These are phyloP conservation scores for Vipera ursinii DNA, from an alignment of 2,797 vertebrate genomes.

Conservation along the genomic window DNA sequence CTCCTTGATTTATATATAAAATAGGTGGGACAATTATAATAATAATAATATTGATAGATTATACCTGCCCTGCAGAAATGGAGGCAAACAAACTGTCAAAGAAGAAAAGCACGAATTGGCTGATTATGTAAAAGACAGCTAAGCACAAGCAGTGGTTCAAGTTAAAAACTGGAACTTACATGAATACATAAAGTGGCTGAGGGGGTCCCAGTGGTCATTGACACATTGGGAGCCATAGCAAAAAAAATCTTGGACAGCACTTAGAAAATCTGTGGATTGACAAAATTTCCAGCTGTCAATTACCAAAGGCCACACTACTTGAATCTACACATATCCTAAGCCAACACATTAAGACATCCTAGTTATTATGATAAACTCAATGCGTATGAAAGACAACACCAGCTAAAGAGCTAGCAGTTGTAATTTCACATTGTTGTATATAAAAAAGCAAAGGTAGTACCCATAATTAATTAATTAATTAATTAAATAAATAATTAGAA, in stretches of 20 bases:
- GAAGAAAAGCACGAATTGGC: not conserved
- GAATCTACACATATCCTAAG: not conserved
- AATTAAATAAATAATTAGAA: no score
- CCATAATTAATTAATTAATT: no score
- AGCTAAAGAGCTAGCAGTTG: not conserved
- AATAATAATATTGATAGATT: not conserved
- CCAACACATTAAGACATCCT: not conserved
- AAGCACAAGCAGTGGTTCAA: not conserved
- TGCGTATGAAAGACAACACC: not conserved
- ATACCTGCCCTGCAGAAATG: not conserved
- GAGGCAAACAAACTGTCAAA: not conserved
- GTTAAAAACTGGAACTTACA: not conserved
- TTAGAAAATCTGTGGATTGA: not conserved
- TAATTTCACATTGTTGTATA: not conserved
- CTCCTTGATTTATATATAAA: not conserved
- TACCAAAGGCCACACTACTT: not conserved
- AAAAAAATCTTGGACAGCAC: not conserved
- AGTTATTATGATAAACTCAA: not conserved
- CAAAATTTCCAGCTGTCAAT: not conserved
- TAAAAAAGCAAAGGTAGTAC: not conserved
- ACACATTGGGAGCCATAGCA: not conserved
- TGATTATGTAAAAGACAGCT: not conserved
- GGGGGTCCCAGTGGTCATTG: not conserved
- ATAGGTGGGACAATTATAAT: not conserved
- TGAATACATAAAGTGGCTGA: not conserved